phyloP scores from a whole-genome alignment of 1,140 invertebrate species.

The Drosophila equinoxialis region DNA sequence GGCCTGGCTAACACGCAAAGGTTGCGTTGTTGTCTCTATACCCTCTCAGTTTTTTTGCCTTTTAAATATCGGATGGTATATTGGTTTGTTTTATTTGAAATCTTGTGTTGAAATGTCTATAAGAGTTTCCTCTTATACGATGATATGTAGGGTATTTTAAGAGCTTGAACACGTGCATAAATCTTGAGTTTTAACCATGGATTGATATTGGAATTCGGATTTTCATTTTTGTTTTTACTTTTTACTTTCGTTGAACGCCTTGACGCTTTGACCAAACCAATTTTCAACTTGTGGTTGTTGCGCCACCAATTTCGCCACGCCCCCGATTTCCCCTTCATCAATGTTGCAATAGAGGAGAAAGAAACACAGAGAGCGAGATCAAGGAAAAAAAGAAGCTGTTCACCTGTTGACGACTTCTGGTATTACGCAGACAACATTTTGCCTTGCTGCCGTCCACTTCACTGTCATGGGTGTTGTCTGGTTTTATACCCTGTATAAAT shows the following conservation, averaged over 20 bases:
- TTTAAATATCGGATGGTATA: background rate
- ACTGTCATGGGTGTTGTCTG: slow-evolving; percentile 66
- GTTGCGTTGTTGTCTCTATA: background rate
- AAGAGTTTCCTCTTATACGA: background rate
- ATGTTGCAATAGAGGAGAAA: background rate
- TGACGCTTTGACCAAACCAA: slow-evolving; percentile 40
- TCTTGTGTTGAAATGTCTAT: too few relatives aligned
- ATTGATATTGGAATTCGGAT: slow-evolving; percentile 46
- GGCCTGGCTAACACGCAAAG: background rate
- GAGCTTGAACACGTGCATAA: background rate
- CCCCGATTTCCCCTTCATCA: background rate
- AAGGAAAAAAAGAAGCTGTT: slow-evolving; percentile 49
- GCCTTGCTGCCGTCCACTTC: slow-evolving; percentile 34
- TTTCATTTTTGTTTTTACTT: slow-evolving; percentile 62
- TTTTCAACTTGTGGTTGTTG: slow-evolving; percentile 14
- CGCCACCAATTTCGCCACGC: slow-evolving; percentile 11
- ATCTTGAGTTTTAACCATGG: background rate
- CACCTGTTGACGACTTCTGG: slow-evolving; percentile 78
- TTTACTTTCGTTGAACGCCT: slow-evolving; percentile 70
- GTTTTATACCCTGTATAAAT: slow-evolving; percentile 23
- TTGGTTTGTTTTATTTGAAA: too few relatives aligned
- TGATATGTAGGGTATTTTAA: background rate
- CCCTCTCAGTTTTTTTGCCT: background rate
- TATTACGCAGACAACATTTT: slow-evolving; percentile 64
- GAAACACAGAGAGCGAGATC: slow-evolving; percentile 6